Base-by-base conservation (phyloP, 2,113 vertebrate genomes). In the Calypte anna region DNA sequence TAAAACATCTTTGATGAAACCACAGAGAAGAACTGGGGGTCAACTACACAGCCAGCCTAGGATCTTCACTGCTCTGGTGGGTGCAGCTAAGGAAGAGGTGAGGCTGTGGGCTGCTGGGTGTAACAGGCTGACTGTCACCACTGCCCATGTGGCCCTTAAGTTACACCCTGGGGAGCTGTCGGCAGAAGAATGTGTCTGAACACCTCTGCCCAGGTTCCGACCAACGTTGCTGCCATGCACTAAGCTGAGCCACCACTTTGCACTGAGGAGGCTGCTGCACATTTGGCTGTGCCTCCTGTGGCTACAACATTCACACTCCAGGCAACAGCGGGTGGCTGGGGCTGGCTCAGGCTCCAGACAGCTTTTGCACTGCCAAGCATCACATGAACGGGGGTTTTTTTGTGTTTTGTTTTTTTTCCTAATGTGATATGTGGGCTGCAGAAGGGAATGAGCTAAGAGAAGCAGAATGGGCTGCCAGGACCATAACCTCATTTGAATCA, bases 141-240 rank as follows among this genome's bases (percentile, higher is more conserved):
- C 18, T 0, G 8, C 25, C 9, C 28, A 2, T 7, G 1, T 9
- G 43, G 28, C 44, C 8, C 28, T 7, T 6, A 12, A n/a, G 5
- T 6, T n/a, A 22, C 25, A 27, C 11, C 33, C 7, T 14, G 1
- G 10, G 27, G 30, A 54, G 36, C 20, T 53, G 48, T 0, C 4
- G 6, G 72, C 31, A 78, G 59, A 43, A 17, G 21, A 38, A 4
- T 7, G 0, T 8, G 16, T 8, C 27, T 43, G 31, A 40, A 46
- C 38, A 24, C 31, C 2, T 48, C 28, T 28, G 5, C 6, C 9
- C 2, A 1, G 23, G 23, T 24, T 63, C 53, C 40, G 44, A 6
- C 16, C 40, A 30, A 46, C 40, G 44, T 31, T 57, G 7, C 53
- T 69, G 78, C 8, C 23, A 40, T 3, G 5, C 75, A 40, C 48